These are phyloP conservation scores for Myotis lucifugus DNA, from an alignment of 2,113 vertebrate genomes.

Conservation along the genomic window DNA sequence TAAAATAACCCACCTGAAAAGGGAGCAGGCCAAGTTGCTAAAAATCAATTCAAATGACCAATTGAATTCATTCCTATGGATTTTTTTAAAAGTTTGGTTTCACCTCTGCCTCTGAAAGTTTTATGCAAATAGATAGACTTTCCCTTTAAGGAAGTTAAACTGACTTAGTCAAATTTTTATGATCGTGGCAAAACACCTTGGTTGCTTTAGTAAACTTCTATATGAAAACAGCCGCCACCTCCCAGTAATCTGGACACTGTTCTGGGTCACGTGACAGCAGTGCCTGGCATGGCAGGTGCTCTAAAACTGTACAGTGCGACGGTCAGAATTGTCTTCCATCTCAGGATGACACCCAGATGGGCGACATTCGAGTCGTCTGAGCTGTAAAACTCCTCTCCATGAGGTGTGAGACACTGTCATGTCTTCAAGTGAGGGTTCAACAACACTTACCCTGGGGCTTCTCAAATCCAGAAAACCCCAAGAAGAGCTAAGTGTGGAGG, in stretches of 20 bases:
- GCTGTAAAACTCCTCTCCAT: not conserved
- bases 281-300: not conserved
- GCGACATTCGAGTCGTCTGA: not conserved
- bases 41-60: not conserved
- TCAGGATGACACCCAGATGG: not conserved
- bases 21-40: not conserved
- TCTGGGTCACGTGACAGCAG: not conserved
- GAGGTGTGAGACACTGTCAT: not conserved
- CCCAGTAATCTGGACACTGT: not conserved
- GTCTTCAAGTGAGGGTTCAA: not conserved
- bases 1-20: not conserved
- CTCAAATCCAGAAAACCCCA: not conserved
- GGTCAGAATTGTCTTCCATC: not conserved
- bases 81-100: not conserved
- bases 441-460: not conserved
- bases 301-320: not conserved
- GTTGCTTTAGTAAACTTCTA: not conserved
- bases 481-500: not conserved
- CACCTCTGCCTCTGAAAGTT: conserved; percentile 8
- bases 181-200: not conserved
- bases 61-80: not conserved
- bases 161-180: not conserved
- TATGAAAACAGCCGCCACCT: not conserved
- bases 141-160: conserved; percentile 17
- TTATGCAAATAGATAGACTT: not conserved